Evolutionary conservation across 2,888 invertebrate genomes (phyloP), one percentile per base, ranked within the genome.

Genomic region (Hirtodrosophila alboralis): DNA sequence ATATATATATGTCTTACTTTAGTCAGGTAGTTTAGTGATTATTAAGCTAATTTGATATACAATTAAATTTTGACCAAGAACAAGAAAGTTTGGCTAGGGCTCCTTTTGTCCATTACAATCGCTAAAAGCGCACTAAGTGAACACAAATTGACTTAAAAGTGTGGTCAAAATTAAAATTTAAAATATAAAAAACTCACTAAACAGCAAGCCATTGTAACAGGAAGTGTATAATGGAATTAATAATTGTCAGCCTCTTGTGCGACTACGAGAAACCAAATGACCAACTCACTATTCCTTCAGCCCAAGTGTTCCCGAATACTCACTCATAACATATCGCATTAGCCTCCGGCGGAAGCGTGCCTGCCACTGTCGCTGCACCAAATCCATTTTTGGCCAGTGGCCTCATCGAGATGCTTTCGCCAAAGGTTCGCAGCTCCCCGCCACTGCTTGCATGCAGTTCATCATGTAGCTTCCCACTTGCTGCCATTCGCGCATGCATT

Each of bases 351-450:
- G 85, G 73, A 47, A 84, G 58, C 2, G 84, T 79, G 40, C 71
- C 68, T 7, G 75, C 60, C 12, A 74, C 73, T 6, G 72, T 71
- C 5, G 67, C 58, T 31, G 80, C 73, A 18, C 72, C 76, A 12
- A 75, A 66, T 4, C 83, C 80, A 43, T 85, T 86, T 37, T 79
- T 88, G 67, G 90, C 89, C 37, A 90, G 64, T 4, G 90, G 90
- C 0, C 89, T 78, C 89, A 96, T 91, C 41, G 96, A 96, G 89
- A 97, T 96, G 81, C 93, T 95, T 87, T 96, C 96, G 38, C 87
- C 87, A 30, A 88, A 89, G 2, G 88, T 86, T 30, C 88, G 87
- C 43, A 89, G 48, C 30, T 91, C 90, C 1, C 81, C 86, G 14
- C 84, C 84, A 36, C 86, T 86, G 49, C 85, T 61, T 8, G 58